Conservation (phyloP, 2,113 vertebrate genomes). For the Triplophysa siluroides region DNA sequence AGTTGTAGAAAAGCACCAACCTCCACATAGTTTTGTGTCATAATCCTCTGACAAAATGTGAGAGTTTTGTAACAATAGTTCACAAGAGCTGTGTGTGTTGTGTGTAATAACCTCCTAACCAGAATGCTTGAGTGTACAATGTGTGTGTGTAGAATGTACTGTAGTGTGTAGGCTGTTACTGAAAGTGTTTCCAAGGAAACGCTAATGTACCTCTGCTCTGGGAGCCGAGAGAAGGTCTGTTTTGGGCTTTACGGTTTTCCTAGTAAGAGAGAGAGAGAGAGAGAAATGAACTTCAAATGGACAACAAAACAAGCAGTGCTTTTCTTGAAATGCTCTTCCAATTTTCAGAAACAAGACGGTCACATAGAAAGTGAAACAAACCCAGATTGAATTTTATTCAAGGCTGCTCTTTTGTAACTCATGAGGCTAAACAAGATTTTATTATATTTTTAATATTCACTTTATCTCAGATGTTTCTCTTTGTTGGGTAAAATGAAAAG, state of each 20-base stretch:
- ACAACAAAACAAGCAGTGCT: neutral
- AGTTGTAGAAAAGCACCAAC: neutral
- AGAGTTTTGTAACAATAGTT: constrained; percentile 15
- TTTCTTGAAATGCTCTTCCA: neutral
- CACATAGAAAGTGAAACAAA: constrained; percentile 34
- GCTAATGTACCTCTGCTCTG: constrained; percentile 74
- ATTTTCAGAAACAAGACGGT: neutral
- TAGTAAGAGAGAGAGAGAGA: constrained; percentile 52
- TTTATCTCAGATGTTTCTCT: neutral
- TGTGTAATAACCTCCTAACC: constrained; percentile 45
- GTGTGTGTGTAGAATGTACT: constrained; percentile 27
- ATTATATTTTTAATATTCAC: neutral
- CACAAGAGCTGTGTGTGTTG: neutral
- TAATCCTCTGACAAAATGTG: constrained; percentile 26
- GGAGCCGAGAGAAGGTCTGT: constrained; percentile 76
- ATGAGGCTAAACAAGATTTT: too few relatives aligned
- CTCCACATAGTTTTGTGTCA: constrained; percentile 19
- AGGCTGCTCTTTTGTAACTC: neutral
- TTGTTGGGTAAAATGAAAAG: neutral
- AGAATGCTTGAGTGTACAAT: constrained; percentile 19
- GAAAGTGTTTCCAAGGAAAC: constrained; percentile 62
- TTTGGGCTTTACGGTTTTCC: constrained; percentile 73
- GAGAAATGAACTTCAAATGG: neutral
- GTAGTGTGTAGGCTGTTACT: constrained; percentile 44
- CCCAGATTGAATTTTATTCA: neutral